Evolutionary conservation across 2,113 vertebrate species (phyloP).

Genomic region (Poicephalus gulielmi): DNA sequence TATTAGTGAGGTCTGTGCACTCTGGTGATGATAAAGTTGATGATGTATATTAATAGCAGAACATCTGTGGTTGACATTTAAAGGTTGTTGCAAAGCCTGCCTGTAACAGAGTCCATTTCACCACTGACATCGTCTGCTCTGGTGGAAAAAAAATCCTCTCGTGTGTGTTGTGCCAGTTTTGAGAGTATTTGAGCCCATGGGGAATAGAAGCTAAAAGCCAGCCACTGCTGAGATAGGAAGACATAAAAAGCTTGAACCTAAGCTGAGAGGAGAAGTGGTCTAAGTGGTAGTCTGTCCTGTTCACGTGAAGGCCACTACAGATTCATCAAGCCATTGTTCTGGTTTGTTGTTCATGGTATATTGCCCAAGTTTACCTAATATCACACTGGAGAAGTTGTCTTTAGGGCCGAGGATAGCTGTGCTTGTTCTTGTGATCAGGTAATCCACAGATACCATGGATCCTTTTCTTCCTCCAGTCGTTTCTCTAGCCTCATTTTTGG

Average conservation of each 20-base stretch:
- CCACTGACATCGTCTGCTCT: not conserved
- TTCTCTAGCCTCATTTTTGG: not conserved
- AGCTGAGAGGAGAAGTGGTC: not conserved
- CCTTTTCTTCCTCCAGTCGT: not conserved
- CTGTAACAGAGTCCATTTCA: not conserved
- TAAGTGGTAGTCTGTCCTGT: not conserved
- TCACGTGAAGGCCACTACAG: not conserved
- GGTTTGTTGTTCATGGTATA: not conserved
- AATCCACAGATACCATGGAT: not conserved
- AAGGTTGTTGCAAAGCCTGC: not conserved
- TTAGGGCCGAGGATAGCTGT: not conserved
- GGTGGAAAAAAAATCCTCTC: not conserved
- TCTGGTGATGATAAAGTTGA: not conserved
- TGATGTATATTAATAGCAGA: not conserved
- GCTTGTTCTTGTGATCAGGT: not conserved
- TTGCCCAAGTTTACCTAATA: not conserved
- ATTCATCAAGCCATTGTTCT: not conserved
- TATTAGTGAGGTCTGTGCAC: not conserved
- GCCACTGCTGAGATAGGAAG: not conserved
- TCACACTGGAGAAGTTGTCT: not conserved
- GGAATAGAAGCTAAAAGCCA: not conserved
- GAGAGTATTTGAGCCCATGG: not conserved
- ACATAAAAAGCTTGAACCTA: not conserved
- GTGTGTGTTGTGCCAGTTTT: not conserved
- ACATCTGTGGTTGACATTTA: not conserved